Base-by-base conservation (phyloP, 2,113 vertebrate genomes). In the Apodemus speciosus region DNA sequence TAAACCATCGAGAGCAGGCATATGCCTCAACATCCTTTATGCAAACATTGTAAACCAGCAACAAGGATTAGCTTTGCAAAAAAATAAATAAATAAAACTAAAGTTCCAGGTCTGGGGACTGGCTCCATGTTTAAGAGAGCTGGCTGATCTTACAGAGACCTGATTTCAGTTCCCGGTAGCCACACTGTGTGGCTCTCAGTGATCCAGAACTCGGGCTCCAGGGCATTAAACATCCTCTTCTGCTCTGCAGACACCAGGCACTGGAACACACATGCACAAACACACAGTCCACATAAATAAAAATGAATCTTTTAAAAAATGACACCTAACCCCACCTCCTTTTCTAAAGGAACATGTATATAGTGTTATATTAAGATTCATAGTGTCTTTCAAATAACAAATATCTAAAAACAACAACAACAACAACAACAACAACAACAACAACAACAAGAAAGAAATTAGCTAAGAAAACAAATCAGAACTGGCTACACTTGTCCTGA, bases 51-150 rank as follows among this genome's bases (percentile, higher is more conserved):
- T 60, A 62, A 66, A 89, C 51, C 25, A 88, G 35, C 80, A 27
- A 77, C 30, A 90, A 83, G 6, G 21, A 30, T 43, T 51, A 64
- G 58, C 85, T 84, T 86, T 89, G 62, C 66, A 13, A 10, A 43
- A 90, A 46, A 46, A n/a, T n/a, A n/a, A n/a, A n/a, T n/a, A n/a
- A 49, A 43, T 88, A 88, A 77, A 93, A 81, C n/a, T 60, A 40
- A 62, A 43, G 6, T 38, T 30, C 1, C 56, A 60, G 23, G n/a
- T 0, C n/a, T 27, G n/a, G n/a, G 58, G 79, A 60, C n/a, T 4
- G 23, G 79, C 79, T 38, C 25, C 21, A 10, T 20, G 38, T 20
- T 20, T 62, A 83, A 18, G 72, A 73, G n/a, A 3, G 32, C 25
- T 60, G n/a, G 56, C 14, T 43, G 56, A 6, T 30, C 56, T 43